Percentiles rank a stretch among this genome's conserved stretches.
Conservation (phyloP, 2,888 invertebrate genomes). For the Pollenia angustigena region DNA sequence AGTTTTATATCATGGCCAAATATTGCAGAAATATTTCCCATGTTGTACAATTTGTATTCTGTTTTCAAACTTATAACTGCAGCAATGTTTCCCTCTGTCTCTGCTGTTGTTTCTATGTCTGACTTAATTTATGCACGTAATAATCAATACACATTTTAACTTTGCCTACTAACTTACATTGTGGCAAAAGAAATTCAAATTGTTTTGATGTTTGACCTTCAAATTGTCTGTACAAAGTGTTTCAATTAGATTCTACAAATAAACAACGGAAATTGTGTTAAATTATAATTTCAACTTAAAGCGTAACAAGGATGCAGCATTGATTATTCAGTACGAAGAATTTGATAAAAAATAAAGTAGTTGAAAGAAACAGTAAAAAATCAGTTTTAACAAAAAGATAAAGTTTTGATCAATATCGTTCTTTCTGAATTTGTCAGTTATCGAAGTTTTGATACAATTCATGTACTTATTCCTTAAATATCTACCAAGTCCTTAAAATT, state of each 20-base stretch:
- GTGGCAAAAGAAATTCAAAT: background rate
- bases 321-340: background rate
- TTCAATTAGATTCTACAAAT: conserved; percentile 2
- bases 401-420: too few relatives aligned
- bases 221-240: background rate
- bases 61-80: conserved; percentile 23
- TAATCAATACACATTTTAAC: background rate
- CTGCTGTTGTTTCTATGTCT: background rate
- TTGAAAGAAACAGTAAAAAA: too few relatives aligned
- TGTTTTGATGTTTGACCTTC: background rate
- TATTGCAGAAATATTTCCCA: background rate
- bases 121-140: conserved; percentile 15
- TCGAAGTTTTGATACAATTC: too few relatives aligned
- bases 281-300: background rate
- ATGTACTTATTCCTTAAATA: too few relatives aligned
- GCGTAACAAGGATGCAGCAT: too few relatives aligned
- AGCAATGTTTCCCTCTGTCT: conserved; percentile 4
- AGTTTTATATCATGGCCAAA: conserved; percentile 25
- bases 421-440: too few relatives aligned
- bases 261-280: background rate
- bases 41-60: background rate
- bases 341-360: too few relatives aligned
- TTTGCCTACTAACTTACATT: background rate
- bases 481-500: too few relatives aligned
- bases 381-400: too few relatives aligned